Conservation (phyloP, 1,140 invertebrate species). For the Charaxes varanes region DNA sequence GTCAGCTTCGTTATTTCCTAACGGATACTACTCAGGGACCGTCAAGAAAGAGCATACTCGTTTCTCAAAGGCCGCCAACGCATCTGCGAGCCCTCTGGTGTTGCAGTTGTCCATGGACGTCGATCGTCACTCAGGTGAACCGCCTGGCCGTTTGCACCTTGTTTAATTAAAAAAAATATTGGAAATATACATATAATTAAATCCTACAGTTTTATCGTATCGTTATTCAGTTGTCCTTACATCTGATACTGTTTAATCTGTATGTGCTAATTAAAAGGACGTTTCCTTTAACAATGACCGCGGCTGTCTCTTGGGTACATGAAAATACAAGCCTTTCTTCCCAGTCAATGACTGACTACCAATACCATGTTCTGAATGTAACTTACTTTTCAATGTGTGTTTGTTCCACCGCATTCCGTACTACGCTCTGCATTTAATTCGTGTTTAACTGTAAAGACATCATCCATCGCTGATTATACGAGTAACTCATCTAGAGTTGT, state of each 20-base stretch:
- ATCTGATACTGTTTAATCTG: constrained; percentile 49
- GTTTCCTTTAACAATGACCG: constrained; percentile 54
- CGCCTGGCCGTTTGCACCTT: too few species aligned
- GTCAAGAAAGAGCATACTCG: too few species aligned
- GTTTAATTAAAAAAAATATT: too few species aligned
- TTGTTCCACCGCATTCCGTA: constrained; percentile 41
- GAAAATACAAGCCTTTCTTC: constrained; percentile 45
- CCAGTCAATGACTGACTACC: constrained; percentile 53
- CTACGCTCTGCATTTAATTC: not conserved
- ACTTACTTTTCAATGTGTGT: constrained; percentile 52
- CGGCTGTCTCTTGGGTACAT: constrained; percentile 41
- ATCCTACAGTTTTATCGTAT: constrained; percentile 25
- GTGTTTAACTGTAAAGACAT: not conserved
- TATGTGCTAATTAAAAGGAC: constrained; percentile 65
- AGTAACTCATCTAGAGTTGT: not conserved
- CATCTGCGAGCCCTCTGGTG: too few species aligned
- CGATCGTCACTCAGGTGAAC: too few species aligned
- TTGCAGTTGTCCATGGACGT: too few species aligned
- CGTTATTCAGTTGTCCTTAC: constrained; percentile 56
- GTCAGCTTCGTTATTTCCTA: too few species aligned
- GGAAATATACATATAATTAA: too few species aligned
- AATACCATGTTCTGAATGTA: constrained; percentile 45
- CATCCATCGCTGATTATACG: constrained; percentile 25
- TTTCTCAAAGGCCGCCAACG: too few species aligned
- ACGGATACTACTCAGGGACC: too few species aligned